Percentiles rank a stretch among this genome's conserved stretches.
Conservation (phyloP, 2,888 invertebrate genomes). For the Cyaniris semiargus region DNA sequence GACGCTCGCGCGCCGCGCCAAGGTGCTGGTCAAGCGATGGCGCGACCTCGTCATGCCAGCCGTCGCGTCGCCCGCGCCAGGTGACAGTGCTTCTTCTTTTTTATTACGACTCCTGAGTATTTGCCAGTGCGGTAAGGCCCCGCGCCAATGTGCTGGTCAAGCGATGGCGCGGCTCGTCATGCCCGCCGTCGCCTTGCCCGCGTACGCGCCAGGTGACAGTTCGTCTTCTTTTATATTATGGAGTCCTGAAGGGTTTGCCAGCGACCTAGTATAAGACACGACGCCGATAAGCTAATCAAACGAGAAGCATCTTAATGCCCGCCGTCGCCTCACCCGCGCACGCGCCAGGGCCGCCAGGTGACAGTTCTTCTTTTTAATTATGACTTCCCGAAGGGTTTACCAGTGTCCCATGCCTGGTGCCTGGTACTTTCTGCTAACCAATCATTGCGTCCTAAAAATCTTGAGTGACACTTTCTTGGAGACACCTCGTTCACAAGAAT, state of each 20-base stretch:
- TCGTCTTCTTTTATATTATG: not conserved
- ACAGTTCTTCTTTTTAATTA: too few species aligned
- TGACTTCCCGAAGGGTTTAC: too few species aligned
- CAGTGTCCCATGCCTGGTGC: too few species aligned
- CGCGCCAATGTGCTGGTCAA: constrained; percentile 95
- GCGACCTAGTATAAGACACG: too few species aligned
- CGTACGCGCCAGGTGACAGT: constrained; percentile 50
- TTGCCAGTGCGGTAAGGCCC: constrained; percentile 58
- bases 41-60: constrained; percentile 89
- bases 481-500: too few species aligned
- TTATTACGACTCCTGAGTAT: not conserved
- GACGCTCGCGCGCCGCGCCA: constrained; percentile 91
- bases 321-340: too few species aligned
- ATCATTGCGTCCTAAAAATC: too few species aligned
- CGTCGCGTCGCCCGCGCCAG: constrained; percentile 59
- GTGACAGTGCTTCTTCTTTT: not conserved
- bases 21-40: constrained; percentile 95
- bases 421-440: too few species aligned
- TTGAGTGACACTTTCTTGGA: too few species aligned
- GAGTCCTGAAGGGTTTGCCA: not conserved
- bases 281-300: too few species aligned
- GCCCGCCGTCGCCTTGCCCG: constrained; percentile 73
- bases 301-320: too few species aligned
- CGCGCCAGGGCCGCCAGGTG: too few species aligned
- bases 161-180: constrained; percentile 94